Conservation (phyloP, 2,113 vertebrate species). For the Xenopus tropicalis region DNA sequence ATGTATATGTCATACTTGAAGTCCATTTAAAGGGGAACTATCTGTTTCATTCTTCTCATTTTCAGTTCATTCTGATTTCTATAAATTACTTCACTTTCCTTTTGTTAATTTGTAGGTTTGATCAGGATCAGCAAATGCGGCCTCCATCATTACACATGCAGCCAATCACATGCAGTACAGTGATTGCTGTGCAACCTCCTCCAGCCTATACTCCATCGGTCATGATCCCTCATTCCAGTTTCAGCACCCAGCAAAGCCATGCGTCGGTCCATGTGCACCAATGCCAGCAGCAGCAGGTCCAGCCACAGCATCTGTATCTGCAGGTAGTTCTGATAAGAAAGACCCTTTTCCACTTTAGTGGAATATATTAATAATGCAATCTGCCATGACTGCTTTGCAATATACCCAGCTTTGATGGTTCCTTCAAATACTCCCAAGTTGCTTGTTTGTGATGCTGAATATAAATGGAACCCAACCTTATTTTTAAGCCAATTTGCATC, state of each 20-base stretch:
- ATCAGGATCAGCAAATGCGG: constrained; percentile 69
- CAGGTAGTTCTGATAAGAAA: constrained; percentile 56
- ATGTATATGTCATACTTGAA: too few relatives aligned
- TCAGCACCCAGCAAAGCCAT: constrained; percentile 64
- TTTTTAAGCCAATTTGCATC: too few relatives aligned
- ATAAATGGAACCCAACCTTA: too few relatives aligned
- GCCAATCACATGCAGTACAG: constrained; percentile 61
- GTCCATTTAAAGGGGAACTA: too few relatives aligned
- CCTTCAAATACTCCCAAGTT: too few relatives aligned
- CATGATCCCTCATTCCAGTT: constrained; percentile 65
- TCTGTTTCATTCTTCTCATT: too few relatives aligned
- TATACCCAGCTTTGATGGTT: too few relatives aligned
- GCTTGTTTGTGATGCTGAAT: too few relatives aligned
- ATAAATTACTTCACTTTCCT: fast-evolving
- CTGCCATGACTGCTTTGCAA: too few relatives aligned
- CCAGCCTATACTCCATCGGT: constrained; percentile 66
- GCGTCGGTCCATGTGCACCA: constrained; percentile 57
- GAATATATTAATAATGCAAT: too few relatives aligned
- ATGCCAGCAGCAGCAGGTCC: constrained; percentile 64
- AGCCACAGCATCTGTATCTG: constrained; percentile 72
- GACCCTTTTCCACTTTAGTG: too few relatives aligned
- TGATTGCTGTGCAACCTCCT: constrained; percentile 60
- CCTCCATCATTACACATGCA: constrained; percentile 61
- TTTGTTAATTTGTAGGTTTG: constrained; percentile 60
- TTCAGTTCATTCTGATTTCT: too few relatives aligned